Evolutionary conservation across 1,140 invertebrate species (phyloP).

Genomic region (Ephestia elutella): DNA sequence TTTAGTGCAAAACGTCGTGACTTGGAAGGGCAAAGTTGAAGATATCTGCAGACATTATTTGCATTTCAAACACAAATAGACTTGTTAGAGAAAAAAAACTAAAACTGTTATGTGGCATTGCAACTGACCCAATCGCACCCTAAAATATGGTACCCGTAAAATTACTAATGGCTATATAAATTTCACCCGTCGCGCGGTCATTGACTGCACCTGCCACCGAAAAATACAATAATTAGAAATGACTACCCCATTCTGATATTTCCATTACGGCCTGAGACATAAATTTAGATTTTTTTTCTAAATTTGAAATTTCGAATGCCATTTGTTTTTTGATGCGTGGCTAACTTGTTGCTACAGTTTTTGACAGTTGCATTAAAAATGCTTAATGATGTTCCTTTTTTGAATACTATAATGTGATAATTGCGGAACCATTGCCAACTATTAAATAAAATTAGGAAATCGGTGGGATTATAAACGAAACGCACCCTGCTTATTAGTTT

Average conservation of each 20-base stretch:
- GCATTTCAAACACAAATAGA: neutral
- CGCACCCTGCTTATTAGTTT: no score
- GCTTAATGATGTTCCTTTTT: neutral
- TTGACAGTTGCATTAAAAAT: neutral
- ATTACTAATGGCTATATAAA: slow-evolving; percentile 45
- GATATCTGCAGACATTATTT: no score
- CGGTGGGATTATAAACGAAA: no score
- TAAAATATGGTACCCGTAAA: slow-evolving; percentile 26
- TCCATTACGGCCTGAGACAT: slow-evolving; percentile 17
- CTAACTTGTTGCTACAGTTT: slow-evolving; percentile 5
- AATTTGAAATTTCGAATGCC: slow-evolving; percentile 15
- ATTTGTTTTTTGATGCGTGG: slow-evolving; percentile 15
- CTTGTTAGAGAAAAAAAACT: neutral
- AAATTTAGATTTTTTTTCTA: slow-evolving; percentile 21
- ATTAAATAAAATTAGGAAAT: no score
- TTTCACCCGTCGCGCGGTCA: slow-evolving; percentile 26
- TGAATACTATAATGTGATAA: no score
- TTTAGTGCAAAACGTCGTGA: no score
- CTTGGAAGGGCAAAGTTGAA: no score
- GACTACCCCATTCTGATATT: slow-evolving; percentile 15
- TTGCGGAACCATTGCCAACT: no score
- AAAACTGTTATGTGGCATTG: neutral
- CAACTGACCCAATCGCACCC: slow-evolving; percentile 5
- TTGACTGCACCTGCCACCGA: slow-evolving; percentile 34
- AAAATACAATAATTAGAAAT: slow-evolving; percentile 38